Evolutionary conservation across 2,113 vertebrate genomes (phyloP).

Genomic region (Camelus bactrianus): DNA sequence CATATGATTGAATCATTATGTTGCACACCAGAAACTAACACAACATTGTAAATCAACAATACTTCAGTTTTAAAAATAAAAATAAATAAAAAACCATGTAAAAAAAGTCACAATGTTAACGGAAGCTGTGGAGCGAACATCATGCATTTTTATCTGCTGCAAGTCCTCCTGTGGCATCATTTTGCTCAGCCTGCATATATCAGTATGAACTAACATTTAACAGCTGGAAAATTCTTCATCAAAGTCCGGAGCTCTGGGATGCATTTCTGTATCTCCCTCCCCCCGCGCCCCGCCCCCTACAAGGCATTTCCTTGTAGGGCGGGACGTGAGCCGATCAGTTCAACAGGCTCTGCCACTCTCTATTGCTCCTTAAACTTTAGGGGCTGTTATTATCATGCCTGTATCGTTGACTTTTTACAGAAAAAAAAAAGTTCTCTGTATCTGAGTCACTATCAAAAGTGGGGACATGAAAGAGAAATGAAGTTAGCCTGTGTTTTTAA

Average conservation of each 20-base stretch:
- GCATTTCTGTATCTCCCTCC: neutral
- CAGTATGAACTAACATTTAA: neutral
- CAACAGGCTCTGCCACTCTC: accelerated
- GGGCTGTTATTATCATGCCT: neutral
- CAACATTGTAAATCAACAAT: too few species aligned
- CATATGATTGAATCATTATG: too few species aligned
- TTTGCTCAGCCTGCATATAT: neutral
- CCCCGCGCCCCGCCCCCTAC: too few species aligned
- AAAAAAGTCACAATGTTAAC: too few species aligned
- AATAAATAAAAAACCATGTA: too few species aligned
- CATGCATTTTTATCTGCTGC: accelerated
- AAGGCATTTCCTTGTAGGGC: neutral
- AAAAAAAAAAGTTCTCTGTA: neutral
- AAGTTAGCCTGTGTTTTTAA: neutral
- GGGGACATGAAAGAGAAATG: neutral
- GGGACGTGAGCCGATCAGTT: neutral
- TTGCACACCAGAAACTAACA: too few species aligned
- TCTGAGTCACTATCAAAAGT: neutral
- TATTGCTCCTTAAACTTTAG: neutral
- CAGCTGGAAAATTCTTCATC: neutral
- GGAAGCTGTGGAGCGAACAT: neutral
- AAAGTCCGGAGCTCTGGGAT: neutral
- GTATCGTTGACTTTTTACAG: neutral
- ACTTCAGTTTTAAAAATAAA: too few species aligned
- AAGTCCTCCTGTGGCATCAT: neutral